Percentiles rank a stretch among this genome's conserved stretches.
Conservation (phyloP, 2,113 vertebrate genomes). For the Gallinago media region DNA sequence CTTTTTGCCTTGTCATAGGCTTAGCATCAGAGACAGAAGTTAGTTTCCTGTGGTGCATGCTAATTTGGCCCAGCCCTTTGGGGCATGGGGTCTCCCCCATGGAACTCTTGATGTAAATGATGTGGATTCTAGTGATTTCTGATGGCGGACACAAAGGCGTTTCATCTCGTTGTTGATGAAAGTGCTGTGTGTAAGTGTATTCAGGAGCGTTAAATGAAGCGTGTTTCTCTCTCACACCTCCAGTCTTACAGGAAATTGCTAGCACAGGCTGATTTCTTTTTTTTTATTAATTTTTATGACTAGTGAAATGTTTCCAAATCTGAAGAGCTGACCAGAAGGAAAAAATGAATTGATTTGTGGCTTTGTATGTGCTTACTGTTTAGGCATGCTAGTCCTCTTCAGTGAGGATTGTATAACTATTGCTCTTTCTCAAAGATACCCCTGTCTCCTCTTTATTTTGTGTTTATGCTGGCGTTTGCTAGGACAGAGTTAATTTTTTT, state of each 20-base stretch:
- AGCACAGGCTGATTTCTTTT: neutral
- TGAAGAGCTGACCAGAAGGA: neutral
- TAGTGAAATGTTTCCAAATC: slow-evolving; percentile 18
- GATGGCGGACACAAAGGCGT: neutral
- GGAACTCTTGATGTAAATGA: neutral
- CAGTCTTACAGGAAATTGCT: neutral
- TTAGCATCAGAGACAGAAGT: neutral
- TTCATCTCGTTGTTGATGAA: neutral
- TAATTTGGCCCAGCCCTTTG: neutral
- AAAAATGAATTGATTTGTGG: neutral
- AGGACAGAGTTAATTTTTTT: neutral
- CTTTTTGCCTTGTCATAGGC: neutral
- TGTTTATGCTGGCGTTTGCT: neutral
- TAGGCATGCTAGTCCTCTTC: neutral
- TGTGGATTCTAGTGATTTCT: neutral
- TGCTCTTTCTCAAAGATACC: neutral
- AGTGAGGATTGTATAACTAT: neutral
- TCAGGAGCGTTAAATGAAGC: neutral
- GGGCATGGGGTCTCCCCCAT: neutral
- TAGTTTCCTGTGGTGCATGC: neutral
- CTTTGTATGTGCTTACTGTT: neutral
- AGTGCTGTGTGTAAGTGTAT: neutral
- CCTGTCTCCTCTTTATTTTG: neutral
- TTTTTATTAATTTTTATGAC: neutral
- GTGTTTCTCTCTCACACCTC: neutral